phyloP scores from a whole-genome alignment of 2,888 invertebrate species.

The Tachina lurida region DNA sequence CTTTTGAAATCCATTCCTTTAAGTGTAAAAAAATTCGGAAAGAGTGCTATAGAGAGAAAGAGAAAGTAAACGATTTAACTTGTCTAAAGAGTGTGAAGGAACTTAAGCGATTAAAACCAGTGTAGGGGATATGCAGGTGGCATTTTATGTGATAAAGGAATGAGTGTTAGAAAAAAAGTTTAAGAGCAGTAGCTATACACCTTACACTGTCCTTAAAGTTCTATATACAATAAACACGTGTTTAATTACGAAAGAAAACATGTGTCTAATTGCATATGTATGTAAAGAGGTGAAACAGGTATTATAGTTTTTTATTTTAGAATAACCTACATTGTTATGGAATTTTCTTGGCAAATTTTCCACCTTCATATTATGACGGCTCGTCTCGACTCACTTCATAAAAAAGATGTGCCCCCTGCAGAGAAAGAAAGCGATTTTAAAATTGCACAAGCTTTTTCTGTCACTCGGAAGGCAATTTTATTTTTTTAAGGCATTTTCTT shows the following conservation, averaged over 20 bases:
- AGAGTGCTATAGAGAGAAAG: background rate
- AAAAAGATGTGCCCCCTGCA: too few relatives aligned
- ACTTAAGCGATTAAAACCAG: conserved; percentile 13
- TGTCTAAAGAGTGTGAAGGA: background rate
- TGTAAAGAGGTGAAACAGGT: too few relatives aligned
- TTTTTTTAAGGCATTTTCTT: too few relatives aligned
- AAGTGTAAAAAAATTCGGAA: background rate
- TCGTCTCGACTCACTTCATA: too few relatives aligned
- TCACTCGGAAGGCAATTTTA: too few relatives aligned
- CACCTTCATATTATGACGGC: too few relatives aligned
- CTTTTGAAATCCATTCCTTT: background rate
- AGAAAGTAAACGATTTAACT: background rate
- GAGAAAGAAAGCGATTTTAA: too few relatives aligned
- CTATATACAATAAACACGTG: conserved; percentile 24
- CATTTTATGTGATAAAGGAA: background rate
- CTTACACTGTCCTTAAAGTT: conserved; percentile 4
- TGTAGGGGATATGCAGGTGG: background rate
- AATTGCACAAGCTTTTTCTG: too few relatives aligned
- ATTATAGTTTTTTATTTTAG: background rate
- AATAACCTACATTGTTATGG: background rate
- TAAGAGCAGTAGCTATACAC: background rate
- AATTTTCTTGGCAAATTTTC: too few relatives aligned
- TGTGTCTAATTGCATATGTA: background rate
- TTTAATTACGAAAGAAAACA: background rate
- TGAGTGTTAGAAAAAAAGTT: conserved; percentile 16